phyloP scores from a whole-genome alignment of 2,113 vertebrate species.

The Bujurquina vittata region DNA sequence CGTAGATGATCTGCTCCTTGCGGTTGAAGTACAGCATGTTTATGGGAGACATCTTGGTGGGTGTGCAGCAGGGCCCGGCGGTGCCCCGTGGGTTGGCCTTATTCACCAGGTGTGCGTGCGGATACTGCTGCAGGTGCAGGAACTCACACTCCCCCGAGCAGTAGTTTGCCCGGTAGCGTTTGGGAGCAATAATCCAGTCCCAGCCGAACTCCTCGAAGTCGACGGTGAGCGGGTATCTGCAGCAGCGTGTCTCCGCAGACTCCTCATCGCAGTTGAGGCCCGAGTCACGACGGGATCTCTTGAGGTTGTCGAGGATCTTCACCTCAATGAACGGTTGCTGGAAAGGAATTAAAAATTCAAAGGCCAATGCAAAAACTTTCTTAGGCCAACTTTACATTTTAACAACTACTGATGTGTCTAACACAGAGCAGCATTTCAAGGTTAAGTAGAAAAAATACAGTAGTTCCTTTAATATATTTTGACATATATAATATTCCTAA shows the following conservation, averaged over 20 bases:
- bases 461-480: no score
- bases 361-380: not conserved
- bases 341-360: constrained; percentile 18
- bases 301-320: constrained; percentile 92
- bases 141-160: constrained; percentile 98
- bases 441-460: no score
- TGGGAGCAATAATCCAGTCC: constrained; percentile 99
- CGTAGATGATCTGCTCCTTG: constrained; percentile 98
- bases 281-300: constrained; percentile 89
- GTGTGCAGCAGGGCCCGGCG: constrained; percentile 95
- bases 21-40: constrained; percentile 99
- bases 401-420: no score
- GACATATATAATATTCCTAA: no score
- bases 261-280: constrained; percentile 95
- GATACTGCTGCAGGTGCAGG: constrained; percentile 96
- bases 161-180: constrained; percentile 97
- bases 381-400: no score
- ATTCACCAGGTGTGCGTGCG: constrained; percentile 95
- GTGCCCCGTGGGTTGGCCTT: constrained; percentile 94
- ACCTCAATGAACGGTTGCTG: constrained; percentile 98
- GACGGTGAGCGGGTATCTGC: constrained; percentile 94
- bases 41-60: constrained; percentile 98
- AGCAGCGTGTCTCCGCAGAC: constrained; percentile 92
- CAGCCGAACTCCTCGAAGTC: constrained; percentile 98
- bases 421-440: no score